Percentiles rank a stretch among this genome's conserved stretches.
These are phyloP conservation scores for Ploceus nigricollis DNA, from an alignment of 2,113 vertebrate species.

Conservation along the genomic window DNA sequence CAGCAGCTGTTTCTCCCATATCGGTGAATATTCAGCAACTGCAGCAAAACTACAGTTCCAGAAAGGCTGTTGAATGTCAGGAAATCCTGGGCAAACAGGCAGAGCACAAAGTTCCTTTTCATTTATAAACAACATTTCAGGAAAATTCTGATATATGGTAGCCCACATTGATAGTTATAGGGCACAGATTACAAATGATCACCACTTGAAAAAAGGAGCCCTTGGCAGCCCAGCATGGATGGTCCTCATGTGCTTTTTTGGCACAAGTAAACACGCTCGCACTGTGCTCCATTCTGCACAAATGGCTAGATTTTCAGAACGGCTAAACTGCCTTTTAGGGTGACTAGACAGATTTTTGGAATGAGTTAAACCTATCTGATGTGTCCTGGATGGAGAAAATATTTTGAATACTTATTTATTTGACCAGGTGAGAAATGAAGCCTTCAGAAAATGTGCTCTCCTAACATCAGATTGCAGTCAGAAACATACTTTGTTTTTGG, in stretches of 20 bases:
- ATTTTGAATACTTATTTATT: not conserved
- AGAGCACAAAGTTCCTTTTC: not conserved
- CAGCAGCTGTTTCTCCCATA: not conserved
- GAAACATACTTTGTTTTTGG: not conserved
- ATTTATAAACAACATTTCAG: not conserved
- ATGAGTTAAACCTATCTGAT: not conserved
- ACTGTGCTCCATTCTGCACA: not conserved
- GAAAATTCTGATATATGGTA: not conserved
- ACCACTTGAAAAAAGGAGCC: not conserved
- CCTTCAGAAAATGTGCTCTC: not conserved
- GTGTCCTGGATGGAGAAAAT: not conserved
- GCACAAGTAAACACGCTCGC: not conserved
- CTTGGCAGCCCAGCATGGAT: not conserved
- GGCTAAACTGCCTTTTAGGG: not conserved
- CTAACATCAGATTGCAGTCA: not conserved
- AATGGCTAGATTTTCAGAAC: not conserved
- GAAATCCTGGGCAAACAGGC: conserved; percentile 53
- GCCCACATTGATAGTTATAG: not conserved
- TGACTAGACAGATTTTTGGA: not conserved
- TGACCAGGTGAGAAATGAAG: not conserved
- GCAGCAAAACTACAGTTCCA: not conserved
- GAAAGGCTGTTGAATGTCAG: not conserved
- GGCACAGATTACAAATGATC: not conserved
- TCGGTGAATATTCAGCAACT: not conserved
- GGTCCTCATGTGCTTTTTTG: not conserved